Evolutionary conservation across 2,113 vertebrate genomes (phyloP), one percentile per base, ranked within the genome.

Genomic region (Callocephalon fimbriatum): DNA sequence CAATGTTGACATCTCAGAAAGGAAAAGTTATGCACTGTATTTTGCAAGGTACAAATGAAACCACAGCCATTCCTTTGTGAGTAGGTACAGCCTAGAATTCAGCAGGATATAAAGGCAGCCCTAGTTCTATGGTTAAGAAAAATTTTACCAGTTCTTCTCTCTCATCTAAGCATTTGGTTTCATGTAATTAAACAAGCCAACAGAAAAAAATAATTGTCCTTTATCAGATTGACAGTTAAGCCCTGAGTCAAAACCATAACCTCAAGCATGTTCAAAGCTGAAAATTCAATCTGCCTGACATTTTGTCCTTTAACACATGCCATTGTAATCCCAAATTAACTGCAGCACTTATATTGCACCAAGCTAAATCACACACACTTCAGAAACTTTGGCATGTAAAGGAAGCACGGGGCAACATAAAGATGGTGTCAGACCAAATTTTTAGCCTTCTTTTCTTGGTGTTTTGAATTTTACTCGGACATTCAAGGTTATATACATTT

Each of bases 301-400:
- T 94, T 90, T 90, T 80, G 90, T 94, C 92, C 86, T 92, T 90
- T 74, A 95, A 95, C 72, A 91, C 63, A 31, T 92, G 81, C 61
- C 38, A 10, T 77, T 0, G 0, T 76, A 93, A 90, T 74, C 78
- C 35, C 74, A 91, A 83, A 95, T 76, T 82, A 94, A 91, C 94
- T 62, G 58, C 87, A 90, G 81, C 31, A 48, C 18, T 89, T 94
- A 86, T 1, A 63, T 67, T 85, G 80, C 65, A 93, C 29, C 81
- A 73, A 70, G 58, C 38, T 85, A 77, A 88, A 79, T 90, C 85
- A 83, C 63, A 76, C 53, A 65, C 40, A 26, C 50, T 94, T 95
- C 0, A 1, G 74, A 93, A 96, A 79, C 45, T 81, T 73, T 88
- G 92, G 63, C 77, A 83, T 26, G 22, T 83, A 62, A 91, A 79